phyloP scores from a whole-genome alignment of 2,113 vertebrate species.

The Puntigrus tetrazona region DNA sequence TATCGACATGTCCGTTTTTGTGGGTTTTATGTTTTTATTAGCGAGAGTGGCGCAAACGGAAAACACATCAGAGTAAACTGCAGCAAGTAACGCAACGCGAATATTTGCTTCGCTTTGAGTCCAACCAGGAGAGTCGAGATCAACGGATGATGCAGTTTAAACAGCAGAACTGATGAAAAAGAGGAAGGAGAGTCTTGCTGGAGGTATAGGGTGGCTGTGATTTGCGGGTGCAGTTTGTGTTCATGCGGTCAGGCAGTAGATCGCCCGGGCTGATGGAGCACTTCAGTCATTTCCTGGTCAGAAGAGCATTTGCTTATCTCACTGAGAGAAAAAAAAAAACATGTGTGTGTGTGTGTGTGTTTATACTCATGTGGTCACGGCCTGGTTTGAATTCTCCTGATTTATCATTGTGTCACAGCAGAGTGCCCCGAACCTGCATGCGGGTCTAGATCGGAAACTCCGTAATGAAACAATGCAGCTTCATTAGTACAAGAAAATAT shows the following conservation, averaged over 20 bases:
- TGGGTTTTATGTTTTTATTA: no score
- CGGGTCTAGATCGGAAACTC: conserved; percentile 16
- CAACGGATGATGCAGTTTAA: not conserved
- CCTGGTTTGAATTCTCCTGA: conserved; percentile 64
- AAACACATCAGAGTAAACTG: no score
- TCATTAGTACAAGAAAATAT: not conserved
- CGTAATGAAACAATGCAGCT: not conserved
- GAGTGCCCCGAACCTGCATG: conserved; percentile 35
- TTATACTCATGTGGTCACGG: conserved; percentile 65
- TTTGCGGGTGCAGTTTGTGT: not conserved
- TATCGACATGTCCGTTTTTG: no score
- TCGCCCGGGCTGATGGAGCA: conserved; percentile 53
- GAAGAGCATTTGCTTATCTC: conserved; percentile 74
- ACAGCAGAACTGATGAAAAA: not conserved
- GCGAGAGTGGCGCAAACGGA: no score
- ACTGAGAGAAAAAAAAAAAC: conserved; percentile 67
- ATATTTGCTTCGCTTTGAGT: no score
- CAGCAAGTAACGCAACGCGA: no score
- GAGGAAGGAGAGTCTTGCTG: no score
- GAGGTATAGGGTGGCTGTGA: no score
- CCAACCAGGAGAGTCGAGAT: no score
- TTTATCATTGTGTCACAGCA: conserved; percentile 67
- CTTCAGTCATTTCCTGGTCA: conserved; percentile 66
- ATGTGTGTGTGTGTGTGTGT: conserved; percentile 75
- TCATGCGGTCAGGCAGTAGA: not conserved